phyloP scores from a whole-genome alignment of 2,797 vertebrate species.

The Apogon talboti region DNA sequence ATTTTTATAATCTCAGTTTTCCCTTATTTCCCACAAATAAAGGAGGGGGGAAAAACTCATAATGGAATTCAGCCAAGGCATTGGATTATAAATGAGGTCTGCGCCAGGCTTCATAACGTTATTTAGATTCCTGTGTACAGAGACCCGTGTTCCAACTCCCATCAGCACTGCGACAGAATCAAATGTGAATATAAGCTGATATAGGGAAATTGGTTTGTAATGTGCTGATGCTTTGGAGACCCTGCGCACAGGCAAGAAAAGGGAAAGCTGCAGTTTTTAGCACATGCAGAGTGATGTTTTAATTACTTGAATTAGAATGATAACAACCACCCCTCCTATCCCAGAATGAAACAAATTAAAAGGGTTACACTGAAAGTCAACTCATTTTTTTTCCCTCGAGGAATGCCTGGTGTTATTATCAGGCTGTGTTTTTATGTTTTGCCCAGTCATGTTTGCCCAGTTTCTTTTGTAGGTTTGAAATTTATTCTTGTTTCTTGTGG shows the following conservation, averaged over 20 bases:
- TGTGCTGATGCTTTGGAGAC: conserved; percentile 94
- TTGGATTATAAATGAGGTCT: conserved; percentile 99
- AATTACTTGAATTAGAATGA: conserved; percentile 84
- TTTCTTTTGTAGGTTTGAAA: conserved; percentile 40
- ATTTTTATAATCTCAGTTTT: conserved; percentile 86
- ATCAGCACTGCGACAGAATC: conserved; percentile 95
- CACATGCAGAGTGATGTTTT: conserved; percentile 83
- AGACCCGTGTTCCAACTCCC: conserved; percentile 93
- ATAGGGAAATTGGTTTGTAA: conserved; percentile 98
- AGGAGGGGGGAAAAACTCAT: conserved; percentile 71
- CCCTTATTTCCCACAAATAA: conserved; percentile 85
- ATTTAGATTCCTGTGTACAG: conserved; percentile 97
- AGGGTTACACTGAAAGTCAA: conserved; percentile 65
- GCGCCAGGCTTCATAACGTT: conserved; percentile 94
- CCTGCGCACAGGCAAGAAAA: conserved; percentile 73
- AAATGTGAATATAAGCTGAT: conserved; percentile 98
- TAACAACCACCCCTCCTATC: conserved; percentile 71
- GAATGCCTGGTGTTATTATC: conserved; percentile 47
- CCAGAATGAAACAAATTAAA: conserved; percentile 78
- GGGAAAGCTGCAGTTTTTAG: conserved; percentile 78
- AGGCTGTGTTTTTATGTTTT: conserved; percentile 22
- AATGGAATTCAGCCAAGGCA: conserved; percentile 93
- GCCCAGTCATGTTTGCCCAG: conserved; percentile 34
- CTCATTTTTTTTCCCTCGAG: conserved; percentile 27
- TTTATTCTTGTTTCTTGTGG: conserved; percentile 37